These are phyloP conservation scores for Danio tinwini DNA, from an alignment of 2,797 vertebrate genomes.

Conservation along the genomic window DNA sequence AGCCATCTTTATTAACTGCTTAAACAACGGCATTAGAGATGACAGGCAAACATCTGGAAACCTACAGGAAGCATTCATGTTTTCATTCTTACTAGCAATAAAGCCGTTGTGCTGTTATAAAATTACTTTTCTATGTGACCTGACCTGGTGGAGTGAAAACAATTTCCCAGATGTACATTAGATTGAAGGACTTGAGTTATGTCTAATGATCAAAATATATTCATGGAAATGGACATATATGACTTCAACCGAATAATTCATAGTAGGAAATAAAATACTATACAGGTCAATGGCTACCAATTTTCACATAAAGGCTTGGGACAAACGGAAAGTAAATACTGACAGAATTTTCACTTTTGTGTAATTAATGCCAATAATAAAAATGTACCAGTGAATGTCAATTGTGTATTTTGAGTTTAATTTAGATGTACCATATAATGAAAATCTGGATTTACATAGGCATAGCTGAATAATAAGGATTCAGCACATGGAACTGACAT, in stretches of 20 bases:
- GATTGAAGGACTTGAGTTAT: neutral
- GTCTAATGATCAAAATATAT: neutral
- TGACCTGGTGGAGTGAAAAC: neutral
- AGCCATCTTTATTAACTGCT: conserved; percentile 28
- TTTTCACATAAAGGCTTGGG: too few relatives aligned
- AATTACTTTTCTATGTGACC: neutral
- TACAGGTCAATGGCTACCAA: too few relatives aligned
- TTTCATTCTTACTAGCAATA: conserved; percentile 27
- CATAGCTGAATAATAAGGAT: too few relatives aligned
- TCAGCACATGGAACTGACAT: too few relatives aligned
- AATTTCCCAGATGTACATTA: neutral
- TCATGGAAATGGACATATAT: neutral
- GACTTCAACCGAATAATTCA: neutral
- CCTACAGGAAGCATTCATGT: conserved; percentile 23
- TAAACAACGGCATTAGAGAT: conserved; percentile 5
- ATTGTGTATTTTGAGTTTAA: too few relatives aligned
- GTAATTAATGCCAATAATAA: too few relatives aligned
- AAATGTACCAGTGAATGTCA: too few relatives aligned
- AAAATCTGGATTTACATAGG: too few relatives aligned
- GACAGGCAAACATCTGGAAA: conserved; percentile 47
- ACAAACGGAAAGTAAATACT: too few relatives aligned
- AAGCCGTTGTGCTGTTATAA: conserved; percentile 14
- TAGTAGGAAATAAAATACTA: too few relatives aligned
- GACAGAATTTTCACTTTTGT: too few relatives aligned
- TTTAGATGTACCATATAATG: too few relatives aligned